phyloP scores from a whole-genome alignment of 1,140 invertebrate species.

The Vanessa atalanta region DNA sequence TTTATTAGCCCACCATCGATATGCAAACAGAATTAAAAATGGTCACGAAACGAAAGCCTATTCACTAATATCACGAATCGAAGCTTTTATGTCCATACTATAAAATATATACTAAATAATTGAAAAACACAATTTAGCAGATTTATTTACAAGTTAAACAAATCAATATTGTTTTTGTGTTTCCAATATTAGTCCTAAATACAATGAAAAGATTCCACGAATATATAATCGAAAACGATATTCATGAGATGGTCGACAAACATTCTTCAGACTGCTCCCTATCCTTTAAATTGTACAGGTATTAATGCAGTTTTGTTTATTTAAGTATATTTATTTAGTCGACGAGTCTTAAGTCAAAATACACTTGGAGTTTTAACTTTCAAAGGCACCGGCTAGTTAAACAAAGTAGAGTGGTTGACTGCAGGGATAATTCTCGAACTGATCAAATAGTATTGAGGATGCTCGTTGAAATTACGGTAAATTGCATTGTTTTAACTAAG shows the following conservation, averaged over 20 bases:
- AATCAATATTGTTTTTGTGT: not conserved
- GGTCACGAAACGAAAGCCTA: constrained; percentile 25
- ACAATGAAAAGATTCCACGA: constrained; percentile 7
- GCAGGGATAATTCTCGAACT: constrained; percentile 62
- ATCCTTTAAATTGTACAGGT: constrained; percentile 72
- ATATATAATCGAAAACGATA: constrained; percentile 39
- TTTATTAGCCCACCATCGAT: constrained; percentile 61
- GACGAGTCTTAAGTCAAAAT: constrained; percentile 74
- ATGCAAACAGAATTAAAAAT: constrained; percentile 33
- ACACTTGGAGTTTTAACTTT: constrained; percentile 79
- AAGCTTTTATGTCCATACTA: constrained; percentile 9
- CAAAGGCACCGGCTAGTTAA: constrained; percentile 72
- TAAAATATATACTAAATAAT: constrained; percentile 3
- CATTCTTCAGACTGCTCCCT: constrained; percentile 66
- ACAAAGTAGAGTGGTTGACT: constrained; percentile 66
- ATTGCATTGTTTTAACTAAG: constrained; percentile 58
- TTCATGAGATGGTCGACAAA: constrained; percentile 64
- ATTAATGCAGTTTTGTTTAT: constrained; percentile 71
- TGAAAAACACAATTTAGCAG: constrained; percentile 4
- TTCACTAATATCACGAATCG: constrained; percentile 14
- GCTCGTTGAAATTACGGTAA: constrained; percentile 64
- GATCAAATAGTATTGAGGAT: constrained; percentile 64
- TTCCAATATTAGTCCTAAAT: constrained; percentile 8
- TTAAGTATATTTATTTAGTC: constrained; percentile 65
- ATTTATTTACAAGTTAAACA: constrained; percentile 3